phyloP scores from a whole-genome alignment of 2,113 vertebrate genomes.

The Heliornis fulica region DNA sequence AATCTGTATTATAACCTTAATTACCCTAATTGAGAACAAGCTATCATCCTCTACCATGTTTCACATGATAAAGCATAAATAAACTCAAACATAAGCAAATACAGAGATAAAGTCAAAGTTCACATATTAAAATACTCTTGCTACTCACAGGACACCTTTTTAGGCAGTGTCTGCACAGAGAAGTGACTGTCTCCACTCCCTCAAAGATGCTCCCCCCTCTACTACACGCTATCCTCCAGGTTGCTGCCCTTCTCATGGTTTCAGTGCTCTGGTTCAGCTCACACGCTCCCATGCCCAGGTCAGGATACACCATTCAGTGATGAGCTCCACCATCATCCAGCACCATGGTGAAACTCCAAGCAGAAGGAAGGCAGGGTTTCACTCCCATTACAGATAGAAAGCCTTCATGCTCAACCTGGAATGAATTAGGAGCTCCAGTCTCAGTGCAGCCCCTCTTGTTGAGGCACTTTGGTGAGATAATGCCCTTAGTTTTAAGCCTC shows the following conservation, averaged over 20 bases:
- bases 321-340: neutral
- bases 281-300: rapidly evolving
- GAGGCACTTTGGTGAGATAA: neutral
- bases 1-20: neutral
- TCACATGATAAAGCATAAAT: neutral
- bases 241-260: neutral
- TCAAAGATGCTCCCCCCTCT: neutral
- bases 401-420: neutral
- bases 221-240: neutral
- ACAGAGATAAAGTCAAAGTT: neutral
- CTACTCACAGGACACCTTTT: neutral
- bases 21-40: neutral
- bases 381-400: neutral
- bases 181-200: neutral
- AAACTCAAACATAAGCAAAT: neutral
- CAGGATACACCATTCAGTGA: neutral
- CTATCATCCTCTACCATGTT: rapidly evolving
- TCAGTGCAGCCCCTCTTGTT: rapidly evolving
- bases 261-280: neutral
- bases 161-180: neutral
- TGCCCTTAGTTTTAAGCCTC: neutral
- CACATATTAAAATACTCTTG: neutral
- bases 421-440: neutral
- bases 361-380: neutral
- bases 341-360: rapidly evolving